Conservation (phyloP, 2,888 invertebrate genomes). For the Sarcophaga subvicina region DNA sequence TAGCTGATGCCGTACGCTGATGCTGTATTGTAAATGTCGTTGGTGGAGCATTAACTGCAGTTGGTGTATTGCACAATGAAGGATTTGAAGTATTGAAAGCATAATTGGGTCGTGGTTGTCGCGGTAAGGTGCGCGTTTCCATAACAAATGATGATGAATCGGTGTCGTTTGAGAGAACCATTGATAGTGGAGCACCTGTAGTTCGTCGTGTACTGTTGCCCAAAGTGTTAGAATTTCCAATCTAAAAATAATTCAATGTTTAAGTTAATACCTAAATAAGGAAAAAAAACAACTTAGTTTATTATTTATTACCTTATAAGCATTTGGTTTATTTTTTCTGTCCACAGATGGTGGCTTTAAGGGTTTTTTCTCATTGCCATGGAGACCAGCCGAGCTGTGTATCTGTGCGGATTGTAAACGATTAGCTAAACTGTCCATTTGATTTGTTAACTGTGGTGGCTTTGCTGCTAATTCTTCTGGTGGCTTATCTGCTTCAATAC, state of each 20-base stretch:
- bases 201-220: constrained; percentile 76
- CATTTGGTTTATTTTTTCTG: constrained; percentile 85
- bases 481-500: constrained; percentile 76
- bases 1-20: constrained; percentile 77
- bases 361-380: constrained; percentile 67
- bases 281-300: background rate
- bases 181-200: constrained; percentile 77
- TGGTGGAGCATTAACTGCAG: constrained; percentile 38
- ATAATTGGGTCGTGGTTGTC: constrained; percentile 75
- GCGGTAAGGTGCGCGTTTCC: constrained; percentile 80
- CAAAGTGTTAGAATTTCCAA: constrained; percentile 73
- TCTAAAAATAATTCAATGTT: constrained; percentile 50
- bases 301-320: constrained; percentile 80
- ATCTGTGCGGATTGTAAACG: constrained; percentile 72
- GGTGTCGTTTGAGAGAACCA: constrained; percentile 77
- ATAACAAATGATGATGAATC: constrained; percentile 72
- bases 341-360: constrained; percentile 84
- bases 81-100: constrained; percentile 62
- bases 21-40: constrained; percentile 73
- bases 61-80: constrained; percentile 57
- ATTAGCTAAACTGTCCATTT: constrained; percentile 72
- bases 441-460: constrained; percentile 72
- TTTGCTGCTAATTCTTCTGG: constrained; percentile 78
- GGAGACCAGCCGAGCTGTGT: constrained; percentile 67
- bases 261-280: background rate